phyloP scores from a whole-genome alignment of 2,888 invertebrate genomes.

The Philereme transversata region DNA sequence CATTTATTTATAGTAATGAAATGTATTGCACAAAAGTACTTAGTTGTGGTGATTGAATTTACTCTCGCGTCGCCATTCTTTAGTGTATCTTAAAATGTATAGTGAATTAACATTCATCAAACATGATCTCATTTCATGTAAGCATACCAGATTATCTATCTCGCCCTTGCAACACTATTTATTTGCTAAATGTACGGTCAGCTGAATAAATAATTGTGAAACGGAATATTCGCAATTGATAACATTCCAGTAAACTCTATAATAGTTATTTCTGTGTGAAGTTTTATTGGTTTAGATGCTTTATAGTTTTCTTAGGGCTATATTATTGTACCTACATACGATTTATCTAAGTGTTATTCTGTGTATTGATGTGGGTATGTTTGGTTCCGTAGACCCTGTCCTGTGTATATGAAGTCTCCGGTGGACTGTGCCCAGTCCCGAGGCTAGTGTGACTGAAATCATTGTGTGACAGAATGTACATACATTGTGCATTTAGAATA shows the following conservation, averaged over 20 bases:
- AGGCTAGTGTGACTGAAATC: constrained; percentile 58
- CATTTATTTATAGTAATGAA: constrained; percentile 70
- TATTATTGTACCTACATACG: constrained; percentile 55
- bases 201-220: constrained; percentile 58
- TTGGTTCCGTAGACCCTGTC: constrained; percentile 62
- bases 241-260: constrained; percentile 76
- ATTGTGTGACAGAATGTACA: constrained; percentile 68
- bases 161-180: constrained; percentile 55
- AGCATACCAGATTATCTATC: constrained; percentile 58
- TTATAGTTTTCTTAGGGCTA: constrained; percentile 73
- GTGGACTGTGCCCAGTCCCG: constrained; percentile 43
- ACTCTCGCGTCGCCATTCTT: constrained; percentile 53
- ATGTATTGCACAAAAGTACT: constrained; percentile 81
- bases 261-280: constrained; percentile 66
- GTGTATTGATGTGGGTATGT: constrained; percentile 64
- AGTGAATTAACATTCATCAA: constrained; percentile 63
- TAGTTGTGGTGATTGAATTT: constrained; percentile 64
- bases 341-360: constrained; percentile 66
- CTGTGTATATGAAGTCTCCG: constrained; percentile 70
- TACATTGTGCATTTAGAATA: constrained; percentile 68
- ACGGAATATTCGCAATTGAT: constrained; percentile 57
- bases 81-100: constrained; percentile 57
- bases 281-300: constrained; percentile 71
- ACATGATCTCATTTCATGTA: constrained; percentile 77
- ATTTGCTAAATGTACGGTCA: constrained; percentile 50